Base-by-base conservation (phyloP, 2,113 vertebrate species). In the Electrona antarctica region DNA sequence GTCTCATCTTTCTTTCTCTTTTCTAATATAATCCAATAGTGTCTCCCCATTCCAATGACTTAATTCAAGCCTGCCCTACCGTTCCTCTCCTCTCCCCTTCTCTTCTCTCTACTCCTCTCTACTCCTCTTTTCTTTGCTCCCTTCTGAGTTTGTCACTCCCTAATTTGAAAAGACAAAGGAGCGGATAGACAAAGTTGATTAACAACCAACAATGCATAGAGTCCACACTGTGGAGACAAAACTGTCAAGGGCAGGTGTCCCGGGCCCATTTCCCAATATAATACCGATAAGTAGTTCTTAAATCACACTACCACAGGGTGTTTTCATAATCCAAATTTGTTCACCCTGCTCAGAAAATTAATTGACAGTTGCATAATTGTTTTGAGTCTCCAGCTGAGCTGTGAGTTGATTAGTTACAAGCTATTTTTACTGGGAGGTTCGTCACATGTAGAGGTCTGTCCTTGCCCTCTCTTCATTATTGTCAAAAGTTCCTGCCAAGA, bases 1-100 rank as follows among this genome's bases (percentile, higher is more conserved):
- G 46, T 15, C 28, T 66, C 61, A 46, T 15, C 28, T 66, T 21
- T 7, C 1, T 64, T n/a, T 8, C 55, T 7, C 14, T 12, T 64
- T 10, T 0, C 72, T 85, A 81, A 21, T 21, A 21, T 21, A 21
- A 87, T 88, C 81, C 60, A 4, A 69, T 21, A 4, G 2, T 64
- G 61, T 70, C 69, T 70, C 51, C 81, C 73, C 71, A 73, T 78
- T 80, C 66, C 71, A 75, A 64, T 88, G 68, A 76, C 78, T 69
- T 28, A 61, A 66, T 80, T 69, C 41, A 61, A 66, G 60, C 28
- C 58, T 56, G 64, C 78, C 74, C 66, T 52, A 58, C 21, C 55
- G 12, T 7, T 60, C 48, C 72, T 60, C 47, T 61, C 54, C 1
- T 76, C 71, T 49, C 15, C 65, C 46, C 13, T 59, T 28, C 21